Evolutionary conservation across 2,888 invertebrate species (phyloP).

Genomic region (Caprella mutica): DNA sequence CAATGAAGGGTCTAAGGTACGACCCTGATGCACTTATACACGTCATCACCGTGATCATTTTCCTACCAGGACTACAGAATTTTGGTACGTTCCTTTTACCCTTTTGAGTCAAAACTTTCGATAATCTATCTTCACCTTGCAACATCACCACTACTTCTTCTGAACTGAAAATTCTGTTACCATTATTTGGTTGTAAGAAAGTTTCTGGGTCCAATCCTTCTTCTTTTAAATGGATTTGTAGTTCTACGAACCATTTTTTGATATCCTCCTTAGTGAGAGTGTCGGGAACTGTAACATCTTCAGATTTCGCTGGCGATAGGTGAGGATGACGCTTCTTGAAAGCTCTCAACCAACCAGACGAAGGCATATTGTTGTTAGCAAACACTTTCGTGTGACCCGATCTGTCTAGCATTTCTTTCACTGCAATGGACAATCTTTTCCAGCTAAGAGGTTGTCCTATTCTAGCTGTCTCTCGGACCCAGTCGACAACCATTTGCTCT

Average conservation of each 20-base stretch:
- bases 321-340: slow-evolving; percentile 8
- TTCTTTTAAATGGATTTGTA: slow-evolving; percentile 9
- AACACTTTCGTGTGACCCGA: slow-evolving; percentile 9
- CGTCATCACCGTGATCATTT: slow-evolving; percentile 9
- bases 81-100: slow-evolving; percentile 7
- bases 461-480: slow-evolving; percentile 5
- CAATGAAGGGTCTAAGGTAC: slow-evolving; percentile 3
- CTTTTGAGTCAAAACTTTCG: slow-evolving; percentile 6
- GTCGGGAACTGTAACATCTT: slow-evolving; percentile 1
- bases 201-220: slow-evolving; percentile 4
- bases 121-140: slow-evolving; percentile 8
- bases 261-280: slow-evolving; percentile 6
- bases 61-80: slow-evolving; percentile 2
- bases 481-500: slow-evolving; percentile 5
- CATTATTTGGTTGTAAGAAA: not conserved
- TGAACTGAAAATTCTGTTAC: slow-evolving; percentile 4
- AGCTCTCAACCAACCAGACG: slow-evolving; percentile 1
- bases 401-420: slow-evolving; percentile 10
- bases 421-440: slow-evolving; percentile 2
- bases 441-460: slow-evolving; percentile 10
- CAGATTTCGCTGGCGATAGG: slow-evolving; percentile 1
- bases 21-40: slow-evolving; percentile 7
- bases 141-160: slow-evolving; percentile 8
- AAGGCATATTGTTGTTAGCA: slow-evolving; percentile 7
- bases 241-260: slow-evolving; percentile 4